Base-by-base conservation (phyloP, 1,140 invertebrate species). In the Oryctes rhinoceros region DNA sequence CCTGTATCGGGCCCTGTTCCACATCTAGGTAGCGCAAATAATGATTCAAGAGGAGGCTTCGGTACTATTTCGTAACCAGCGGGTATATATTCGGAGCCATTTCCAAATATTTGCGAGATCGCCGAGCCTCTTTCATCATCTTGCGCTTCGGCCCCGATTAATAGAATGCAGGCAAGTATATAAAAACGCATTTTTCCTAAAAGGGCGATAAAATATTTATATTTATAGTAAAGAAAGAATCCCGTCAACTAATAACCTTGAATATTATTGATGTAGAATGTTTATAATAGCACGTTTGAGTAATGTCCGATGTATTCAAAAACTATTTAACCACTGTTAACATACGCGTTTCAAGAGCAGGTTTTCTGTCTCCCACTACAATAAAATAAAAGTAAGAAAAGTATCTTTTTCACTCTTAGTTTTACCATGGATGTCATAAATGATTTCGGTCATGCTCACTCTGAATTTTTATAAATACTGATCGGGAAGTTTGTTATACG, bases 341-440 rank as follows among this genome's bases (percentile, higher is more conserved):
- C n/a, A 15, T 53, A 13, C 49, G 49, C 9, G 49, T 20, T 67
- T 20, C 65, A 67, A 67, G 65, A 67, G 65, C 65, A 67, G 65
- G 65, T 67, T 67, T 67, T 67, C 65, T 67, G 65, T 67, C 65
- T 67, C 65, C 65, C 65, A 67, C 65, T 67, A 67, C 30, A 35
- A 35, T 11, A 18, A 67, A 13, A 30, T 67, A 67, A 67, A 67
- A 67, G 65, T 35, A 18, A 67, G 65, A 67, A 67, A 67, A 67
- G 30, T 30, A 67, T 67, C 30, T 67, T 67, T 67, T 67, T 20
- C 65, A 24, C 65, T 67, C n/a, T 67, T 67, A 67, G 65, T 67
- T 35, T 67, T 24, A 35, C 20, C 0, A 24, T 35, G 13, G 65
- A 67, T 4, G 65, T 67, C 7, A 67, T 53, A 53, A 18, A 53